A percentile compares a stretch with the other conserved stretches of the same genome.
phyloP scores from a whole-genome alignment of 2,888 invertebrate species.

The Incurvaria masculella region DNA sequence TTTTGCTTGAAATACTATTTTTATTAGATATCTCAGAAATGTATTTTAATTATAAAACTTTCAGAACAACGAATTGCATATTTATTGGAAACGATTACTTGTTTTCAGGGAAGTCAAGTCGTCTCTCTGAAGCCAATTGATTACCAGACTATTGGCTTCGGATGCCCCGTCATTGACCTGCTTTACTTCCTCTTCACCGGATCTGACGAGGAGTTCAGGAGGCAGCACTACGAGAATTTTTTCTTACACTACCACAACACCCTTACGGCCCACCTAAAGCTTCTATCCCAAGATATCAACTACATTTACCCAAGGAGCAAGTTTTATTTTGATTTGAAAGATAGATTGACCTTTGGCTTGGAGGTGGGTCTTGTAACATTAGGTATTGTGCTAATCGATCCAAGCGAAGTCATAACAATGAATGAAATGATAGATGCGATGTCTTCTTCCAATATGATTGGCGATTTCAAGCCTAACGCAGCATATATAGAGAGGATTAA shows the following conservation, averaged over 20 bases:
- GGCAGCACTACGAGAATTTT: constrained; percentile 4
- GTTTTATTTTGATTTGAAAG: neutral
- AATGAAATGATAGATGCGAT: neutral
- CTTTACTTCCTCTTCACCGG: constrained; percentile 10
- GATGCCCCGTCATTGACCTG: constrained; percentile 8
- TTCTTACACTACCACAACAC: constrained; percentile 5
- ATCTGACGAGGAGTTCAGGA: constrained; percentile 7
- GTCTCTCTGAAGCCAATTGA: constrained; percentile 5
- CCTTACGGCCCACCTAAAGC: neutral
- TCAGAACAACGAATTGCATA: neutral
- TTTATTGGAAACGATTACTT: neutral
- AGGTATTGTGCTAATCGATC: no score
- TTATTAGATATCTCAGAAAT: neutral
- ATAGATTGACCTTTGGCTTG: neutral
- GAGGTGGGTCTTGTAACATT: neutral
- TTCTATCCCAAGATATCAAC: neutral
- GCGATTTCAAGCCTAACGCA: neutral
- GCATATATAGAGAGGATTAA: neutral
- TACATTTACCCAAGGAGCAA: neutral
- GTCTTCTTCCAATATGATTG: neutral
- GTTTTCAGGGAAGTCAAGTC: constrained; percentile 4
- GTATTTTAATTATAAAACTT: neutral
- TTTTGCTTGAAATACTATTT: neutral
- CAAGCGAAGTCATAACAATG: neutral
- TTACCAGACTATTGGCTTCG: constrained; percentile 8